Conservation (phyloP, 2,888 invertebrate species). For the Smittia aterrima region DNA sequence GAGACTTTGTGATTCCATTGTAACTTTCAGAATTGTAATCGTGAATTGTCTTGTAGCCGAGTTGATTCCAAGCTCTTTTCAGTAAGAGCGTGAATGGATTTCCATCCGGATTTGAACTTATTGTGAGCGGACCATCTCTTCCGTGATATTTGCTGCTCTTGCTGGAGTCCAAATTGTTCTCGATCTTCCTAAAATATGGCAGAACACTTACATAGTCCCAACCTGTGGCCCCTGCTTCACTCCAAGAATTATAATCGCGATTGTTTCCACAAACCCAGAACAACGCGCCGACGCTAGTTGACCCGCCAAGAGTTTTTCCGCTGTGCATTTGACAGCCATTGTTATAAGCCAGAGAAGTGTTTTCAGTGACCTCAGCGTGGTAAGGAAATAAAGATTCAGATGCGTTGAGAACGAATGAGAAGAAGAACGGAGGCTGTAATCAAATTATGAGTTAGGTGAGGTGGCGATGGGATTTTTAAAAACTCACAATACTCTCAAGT, state of each 20-base stretch:
- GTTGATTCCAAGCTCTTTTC: slow-evolving; percentile 62
- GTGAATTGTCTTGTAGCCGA: slow-evolving; percentile 47
- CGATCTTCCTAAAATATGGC: slow-evolving; percentile 75
- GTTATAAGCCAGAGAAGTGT: no score
- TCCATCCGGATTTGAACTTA: slow-evolving; percentile 47
- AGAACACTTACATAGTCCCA: slow-evolving; percentile 72
- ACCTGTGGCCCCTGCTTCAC: slow-evolving; percentile 65
- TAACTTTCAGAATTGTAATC: slow-evolving; percentile 50
- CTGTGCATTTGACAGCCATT: no score
- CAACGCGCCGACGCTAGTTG: no score
- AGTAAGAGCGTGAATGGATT: slow-evolving; percentile 61
- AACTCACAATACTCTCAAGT: no score
- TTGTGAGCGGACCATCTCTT: slow-evolving; percentile 58
- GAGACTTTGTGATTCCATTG: slow-evolving; percentile 56
- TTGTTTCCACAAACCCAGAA: slow-evolving; percentile 58
- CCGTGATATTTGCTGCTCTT: slow-evolving; percentile 55
- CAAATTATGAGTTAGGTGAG: no score
- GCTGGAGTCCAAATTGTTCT: slow-evolving; percentile 64
- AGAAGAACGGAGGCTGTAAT: no score
- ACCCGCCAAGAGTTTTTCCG: no score
- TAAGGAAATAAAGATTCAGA: no score
- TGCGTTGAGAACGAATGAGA: no score
- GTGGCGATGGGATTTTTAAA: no score
- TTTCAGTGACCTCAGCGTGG: no score
- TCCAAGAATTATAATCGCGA: slow-evolving; percentile 76